These are phyloP conservation scores for Lasioglossum malachurum DNA, from an alignment of 2,888 invertebrate genomes.

Conservation along the genomic window DNA sequence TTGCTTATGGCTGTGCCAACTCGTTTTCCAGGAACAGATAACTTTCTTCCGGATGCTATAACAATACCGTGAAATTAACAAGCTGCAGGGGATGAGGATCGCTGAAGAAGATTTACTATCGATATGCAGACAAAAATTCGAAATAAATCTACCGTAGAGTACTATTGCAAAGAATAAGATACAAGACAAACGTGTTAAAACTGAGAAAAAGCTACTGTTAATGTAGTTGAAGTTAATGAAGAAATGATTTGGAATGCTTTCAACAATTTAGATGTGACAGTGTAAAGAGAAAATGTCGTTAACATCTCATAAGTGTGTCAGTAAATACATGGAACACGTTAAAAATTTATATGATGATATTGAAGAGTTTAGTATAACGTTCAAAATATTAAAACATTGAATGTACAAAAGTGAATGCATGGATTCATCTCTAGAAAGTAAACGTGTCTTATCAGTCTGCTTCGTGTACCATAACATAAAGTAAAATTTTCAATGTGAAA, in stretches of 20 bases:
- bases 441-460: conserved; percentile 9
- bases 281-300: conserved; percentile 11
- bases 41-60: conserved; percentile 92
- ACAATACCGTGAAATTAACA: conserved; percentile 41
- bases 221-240: conserved; percentile 29
- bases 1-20: conserved; percentile 90
- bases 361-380: neutral
- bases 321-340: neutral
- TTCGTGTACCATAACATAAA: conserved; percentile 2
- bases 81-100: neutral
- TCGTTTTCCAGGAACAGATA: conserved; percentile 91
- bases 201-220: conserved; percentile 25
- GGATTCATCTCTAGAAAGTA: conserved; percentile 13
- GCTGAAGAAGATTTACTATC: conserved; percentile 3
- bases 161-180: conserved; percentile 56
- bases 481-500: neutral
- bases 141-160: conserved; percentile 40
- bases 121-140: conserved; percentile 31
- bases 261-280: conserved; percentile 9
- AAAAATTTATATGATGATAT: neutral
- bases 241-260: conserved; percentile 10
- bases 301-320: conserved; percentile 25
- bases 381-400: conserved; percentile 13
- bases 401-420: conserved; percentile 36
- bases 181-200: conserved; percentile 46